These are phyloP conservation scores for Gasterosteus nipponicus DNA, from an alignment of 2,113 vertebrate species.

Conservation along the genomic window DNA sequence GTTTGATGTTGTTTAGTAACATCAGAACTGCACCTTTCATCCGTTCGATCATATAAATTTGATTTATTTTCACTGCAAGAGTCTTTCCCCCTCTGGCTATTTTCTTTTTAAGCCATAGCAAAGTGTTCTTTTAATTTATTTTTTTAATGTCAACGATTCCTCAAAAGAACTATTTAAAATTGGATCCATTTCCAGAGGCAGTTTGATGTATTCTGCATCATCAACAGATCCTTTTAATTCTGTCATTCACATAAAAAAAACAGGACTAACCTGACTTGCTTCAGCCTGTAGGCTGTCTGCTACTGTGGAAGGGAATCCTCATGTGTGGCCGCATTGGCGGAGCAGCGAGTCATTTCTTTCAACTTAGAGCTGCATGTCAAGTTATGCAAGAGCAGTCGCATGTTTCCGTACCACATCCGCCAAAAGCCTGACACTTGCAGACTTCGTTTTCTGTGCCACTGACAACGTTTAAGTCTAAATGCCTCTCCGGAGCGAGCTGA, in stretches of 20 bases:
- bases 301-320: slow-evolving; percentile 1
- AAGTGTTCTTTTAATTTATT: background rate
- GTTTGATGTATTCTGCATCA: background rate
- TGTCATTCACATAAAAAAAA: background rate
- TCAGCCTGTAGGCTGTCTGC: slow-evolving; percentile 1
- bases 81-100: background rate
- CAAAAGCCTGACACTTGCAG: background rate
- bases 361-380: slow-evolving; percentile 2
- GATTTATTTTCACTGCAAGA: slow-evolving; percentile 9
- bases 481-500: background rate
- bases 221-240: background rate
- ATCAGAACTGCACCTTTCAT: slow-evolving; percentile 7
- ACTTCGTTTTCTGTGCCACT: background rate
- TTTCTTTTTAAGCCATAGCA: slow-evolving; percentile 3
- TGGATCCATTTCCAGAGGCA: background rate
- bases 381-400: background rate
- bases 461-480: background rate
- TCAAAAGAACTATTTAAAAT: background rate
- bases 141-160: background rate
- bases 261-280: background rate
- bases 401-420: background rate
- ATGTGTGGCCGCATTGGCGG: slow-evolving; percentile 21
- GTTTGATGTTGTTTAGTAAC: background rate
- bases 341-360: slow-evolving; percentile 10
- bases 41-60: background rate